A percentile compares a stretch with the other conserved stretches of the same genome.
phyloP scores from a whole-genome alignment of 1,140 invertebrate species.

The Drosophila virilis region DNA sequence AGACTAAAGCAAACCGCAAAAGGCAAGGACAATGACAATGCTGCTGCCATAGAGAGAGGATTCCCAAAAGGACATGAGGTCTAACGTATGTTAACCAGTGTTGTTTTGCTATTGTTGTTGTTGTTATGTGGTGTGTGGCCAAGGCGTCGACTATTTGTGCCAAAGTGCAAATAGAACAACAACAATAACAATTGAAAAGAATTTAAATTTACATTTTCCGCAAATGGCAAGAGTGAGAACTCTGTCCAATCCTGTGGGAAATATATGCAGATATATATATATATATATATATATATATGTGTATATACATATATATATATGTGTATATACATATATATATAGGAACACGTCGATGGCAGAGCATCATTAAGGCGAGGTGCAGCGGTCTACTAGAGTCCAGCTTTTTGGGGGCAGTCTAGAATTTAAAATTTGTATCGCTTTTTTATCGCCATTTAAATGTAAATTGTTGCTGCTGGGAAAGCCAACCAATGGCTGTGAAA shows the following conservation, averaged over 20 bases:
- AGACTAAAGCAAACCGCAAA: conserved; percentile 36
- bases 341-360: conserved; percentile 10
- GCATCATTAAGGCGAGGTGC: conserved; percentile 73
- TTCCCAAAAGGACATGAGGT: conserved; percentile 68
- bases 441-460: conserved; percentile 83
- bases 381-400: conserved; percentile 23
- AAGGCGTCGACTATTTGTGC: conserved; percentile 74
- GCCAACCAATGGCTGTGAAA: neutral
- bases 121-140: conserved; percentile 14
- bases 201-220: conserved; percentile 82
- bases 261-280: neutral
- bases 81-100: conserved; percentile 66
- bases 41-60: conserved; percentile 7
- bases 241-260: neutral
- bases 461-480: conserved; percentile 57
- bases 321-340: neutral
- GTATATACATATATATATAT: neutral
- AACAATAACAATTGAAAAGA: conserved; percentile 83
- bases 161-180: conserved; percentile 81
- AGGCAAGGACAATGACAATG: conserved; percentile 54
- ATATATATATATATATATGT: neutral
- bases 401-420: conserved; percentile 59
- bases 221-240: conserved; percentile 51
- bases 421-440: conserved; percentile 80
- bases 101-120: conserved; percentile 39